Evolutionary conservation across 2,888 invertebrate species (phyloP), one percentile per base, ranked within the genome.

Genomic region (Spialia ferax): DNA sequence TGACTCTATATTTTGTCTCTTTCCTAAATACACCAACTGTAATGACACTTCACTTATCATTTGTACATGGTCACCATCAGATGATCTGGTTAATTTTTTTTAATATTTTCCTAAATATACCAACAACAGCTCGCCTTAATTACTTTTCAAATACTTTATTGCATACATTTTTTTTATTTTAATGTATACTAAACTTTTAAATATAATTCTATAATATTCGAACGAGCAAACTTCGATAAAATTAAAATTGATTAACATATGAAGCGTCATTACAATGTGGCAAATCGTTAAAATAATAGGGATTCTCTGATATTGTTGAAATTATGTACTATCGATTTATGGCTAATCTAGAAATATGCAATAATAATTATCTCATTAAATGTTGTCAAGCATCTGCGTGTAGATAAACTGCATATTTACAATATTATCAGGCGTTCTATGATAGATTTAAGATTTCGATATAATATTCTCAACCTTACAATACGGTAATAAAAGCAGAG

Each of bases 11-110:
- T 80, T 88, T 83, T 88, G 82, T 85, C 73, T 79, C 75, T 80
- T 83, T 82, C 73, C 85, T 88, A 87, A 77, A 73, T 69, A 74
- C 76, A 65, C 84, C 76, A 78, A 77, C 72, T 79, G 79, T 85
- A 82, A 88, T 81, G 87, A 84, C 88, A 79, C 63, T 84, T 87
- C 92, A 92, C 91, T 87, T 85, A 75, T 79, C 74, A 95, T 95
- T 95, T 95, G 95, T 95, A 95, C 95, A 95, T 95, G 94, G 93
- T 86, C 91, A 94, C 94, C 95, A 95, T 95, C 95, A 95, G 95
- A 95, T 95, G 95, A 95, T 95, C 95, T 95, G 95, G 87, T 88
- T 91, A 79, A 79, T 73, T 77, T 78, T 79, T 81, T 85, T 88
- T 90, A 86, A 89, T 88, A 90, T 91, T 93, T 93, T 88, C 81